A percentile compares a stretch with the other conserved stretches of the same genome.
phyloP scores from a whole-genome alignment of 2,113 vertebrate species.

The Cheirogaleus medius region DNA sequence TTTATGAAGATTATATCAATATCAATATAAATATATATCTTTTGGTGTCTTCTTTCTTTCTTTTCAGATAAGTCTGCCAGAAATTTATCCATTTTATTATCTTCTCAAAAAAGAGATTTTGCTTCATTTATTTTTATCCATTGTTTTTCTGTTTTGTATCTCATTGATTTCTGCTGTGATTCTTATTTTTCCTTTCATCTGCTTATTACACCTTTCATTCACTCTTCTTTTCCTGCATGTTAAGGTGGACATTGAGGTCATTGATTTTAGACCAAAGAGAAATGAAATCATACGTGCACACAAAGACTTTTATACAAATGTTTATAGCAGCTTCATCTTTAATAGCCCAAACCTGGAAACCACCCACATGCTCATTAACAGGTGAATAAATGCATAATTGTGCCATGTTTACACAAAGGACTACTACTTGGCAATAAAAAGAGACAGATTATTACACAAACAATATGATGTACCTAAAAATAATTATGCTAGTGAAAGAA shows the following conservation, averaged over 20 bases:
- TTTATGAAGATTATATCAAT: background rate
- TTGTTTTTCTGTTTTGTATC: background rate
- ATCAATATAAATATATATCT: background rate
- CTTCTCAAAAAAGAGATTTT: background rate
- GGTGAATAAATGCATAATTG: background rate
- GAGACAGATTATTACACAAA: background rate
- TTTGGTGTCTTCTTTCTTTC: background rate
- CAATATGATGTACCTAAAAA: background rate
- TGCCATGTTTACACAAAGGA: background rate
- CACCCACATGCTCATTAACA: background rate
- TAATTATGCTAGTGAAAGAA: constrained; percentile 11
- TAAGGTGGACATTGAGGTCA: background rate
- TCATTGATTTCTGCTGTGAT: background rate
- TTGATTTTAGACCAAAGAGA: background rate
- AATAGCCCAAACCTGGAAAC: background rate
- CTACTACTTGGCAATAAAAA: constrained; percentile 6
- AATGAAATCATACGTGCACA: background rate
- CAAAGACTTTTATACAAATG: background rate
- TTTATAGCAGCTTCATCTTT: background rate
- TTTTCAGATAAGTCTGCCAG: background rate
- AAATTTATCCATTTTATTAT: constrained; percentile 5
- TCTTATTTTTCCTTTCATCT: background rate
- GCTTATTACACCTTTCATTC: background rate
- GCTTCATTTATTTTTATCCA: background rate
- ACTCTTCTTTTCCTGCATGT: background rate